Percentiles rank a stretch among this genome's conserved stretches.
Conservation (phyloP, 1,140 invertebrate species). For the Papilio xuthus region DNA sequence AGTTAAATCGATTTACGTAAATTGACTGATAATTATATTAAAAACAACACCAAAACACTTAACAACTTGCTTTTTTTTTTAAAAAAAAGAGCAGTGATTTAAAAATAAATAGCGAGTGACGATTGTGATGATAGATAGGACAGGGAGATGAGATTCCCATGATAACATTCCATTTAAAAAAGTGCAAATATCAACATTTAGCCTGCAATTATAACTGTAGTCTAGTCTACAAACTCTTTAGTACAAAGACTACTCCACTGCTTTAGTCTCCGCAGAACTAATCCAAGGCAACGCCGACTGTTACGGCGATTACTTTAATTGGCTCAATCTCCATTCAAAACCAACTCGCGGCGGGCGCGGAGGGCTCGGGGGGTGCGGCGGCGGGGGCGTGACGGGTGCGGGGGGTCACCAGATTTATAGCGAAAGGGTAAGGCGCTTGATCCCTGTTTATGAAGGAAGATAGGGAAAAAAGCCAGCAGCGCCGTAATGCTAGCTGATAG, state of each 20-base stretch:
- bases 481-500: constrained; percentile 35
- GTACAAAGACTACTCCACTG: constrained; percentile 54
- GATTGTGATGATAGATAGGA: too few species aligned
- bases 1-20: neutral
- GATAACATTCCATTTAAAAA: neutral
- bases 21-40: neutral
- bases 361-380: constrained; percentile 38
- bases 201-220: neutral
- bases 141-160: neutral
- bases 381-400: constrained; percentile 38
- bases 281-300: constrained; percentile 81
- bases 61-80: neutral
- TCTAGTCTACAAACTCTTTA: constrained; percentile 1
- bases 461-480: constrained; percentile 62
- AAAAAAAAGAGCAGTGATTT: neutral
- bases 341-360: constrained; percentile 63
- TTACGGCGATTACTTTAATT: constrained; percentile 83
- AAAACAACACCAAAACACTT: neutral
- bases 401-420: constrained; percentile 73
- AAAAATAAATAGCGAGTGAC: too few species aligned
- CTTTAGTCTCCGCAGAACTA: constrained; percentile 70
- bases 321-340: constrained; percentile 83
- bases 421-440: constrained; percentile 76
- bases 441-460: constrained; percentile 80
- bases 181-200: neutral